Evolutionary conservation across 2,113 vertebrate species (phyloP).

Genomic region (Actinemys pallida): DNA sequence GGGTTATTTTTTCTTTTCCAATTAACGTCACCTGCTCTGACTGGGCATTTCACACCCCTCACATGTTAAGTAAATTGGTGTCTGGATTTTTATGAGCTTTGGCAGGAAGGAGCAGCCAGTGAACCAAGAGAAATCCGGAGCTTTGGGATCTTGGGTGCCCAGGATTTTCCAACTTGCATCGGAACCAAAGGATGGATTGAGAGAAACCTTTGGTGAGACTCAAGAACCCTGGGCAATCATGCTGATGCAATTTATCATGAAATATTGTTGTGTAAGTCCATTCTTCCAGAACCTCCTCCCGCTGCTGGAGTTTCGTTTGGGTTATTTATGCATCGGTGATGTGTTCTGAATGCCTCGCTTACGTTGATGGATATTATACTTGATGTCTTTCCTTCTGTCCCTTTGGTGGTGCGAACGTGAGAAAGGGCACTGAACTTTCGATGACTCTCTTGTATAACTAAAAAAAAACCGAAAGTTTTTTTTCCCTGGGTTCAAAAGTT

Average conservation of each 20-base stretch:
- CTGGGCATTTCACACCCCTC: constrained; percentile 74
- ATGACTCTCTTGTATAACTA: constrained; percentile 72
- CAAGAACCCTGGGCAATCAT: constrained; percentile 28
- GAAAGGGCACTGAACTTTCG: constrained; percentile 79
- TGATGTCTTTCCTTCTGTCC: constrained; percentile 79
- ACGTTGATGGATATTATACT: constrained; percentile 76
- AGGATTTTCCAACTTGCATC: constrained; percentile 22
- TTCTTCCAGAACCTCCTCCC: constrained; percentile 46
- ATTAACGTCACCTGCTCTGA: constrained; percentile 73
- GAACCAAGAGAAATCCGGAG: constrained; percentile 62
- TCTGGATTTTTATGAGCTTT: constrained; percentile 72
- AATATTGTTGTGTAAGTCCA: constrained; percentile 33
- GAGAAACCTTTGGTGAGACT: not conserved
- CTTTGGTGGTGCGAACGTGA: constrained; percentile 75
- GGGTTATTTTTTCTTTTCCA: constrained; percentile 61
- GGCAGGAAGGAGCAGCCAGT: constrained; percentile 70
- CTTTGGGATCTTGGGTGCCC: constrained; percentile 9
- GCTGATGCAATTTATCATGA: constrained; percentile 54
- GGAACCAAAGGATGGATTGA: constrained; percentile 34
- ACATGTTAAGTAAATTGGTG: constrained; percentile 64
- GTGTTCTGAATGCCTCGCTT: constrained; percentile 54
- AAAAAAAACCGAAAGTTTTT: constrained; percentile 5
- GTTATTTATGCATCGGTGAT: constrained; percentile 68
- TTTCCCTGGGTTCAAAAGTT: constrained; percentile 75
- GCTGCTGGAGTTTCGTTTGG: constrained; percentile 39